phyloP scores from a whole-genome alignment of 2,113 vertebrate species.

The Phyllostomus hastatus region DNA sequence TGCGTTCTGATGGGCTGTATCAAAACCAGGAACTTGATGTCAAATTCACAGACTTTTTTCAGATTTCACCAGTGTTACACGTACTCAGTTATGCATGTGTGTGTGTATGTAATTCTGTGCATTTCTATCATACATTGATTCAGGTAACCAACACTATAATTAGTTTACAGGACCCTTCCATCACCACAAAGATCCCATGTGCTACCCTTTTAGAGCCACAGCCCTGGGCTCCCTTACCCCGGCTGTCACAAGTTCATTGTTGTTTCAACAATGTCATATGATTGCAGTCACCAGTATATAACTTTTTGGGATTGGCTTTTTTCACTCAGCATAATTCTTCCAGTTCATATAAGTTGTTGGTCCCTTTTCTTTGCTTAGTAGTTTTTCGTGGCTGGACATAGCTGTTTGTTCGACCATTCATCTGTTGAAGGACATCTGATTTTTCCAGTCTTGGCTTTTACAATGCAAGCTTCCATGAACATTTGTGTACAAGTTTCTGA shows the following conservation, averaged over 20 bases:
- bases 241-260: neutral
- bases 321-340: neutral
- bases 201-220: neutral
- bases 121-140: neutral
- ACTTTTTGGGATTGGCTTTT: neutral
- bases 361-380: neutral
- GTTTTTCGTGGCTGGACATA: neutral
- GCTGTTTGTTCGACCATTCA: neutral
- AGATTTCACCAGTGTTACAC: neutral
- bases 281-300: neutral
- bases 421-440: neutral
- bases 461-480: neutral
- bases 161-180: neutral
- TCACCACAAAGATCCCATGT: neutral
- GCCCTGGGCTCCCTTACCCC: too few species aligned
- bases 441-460: neutral
- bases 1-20: neutral
- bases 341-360: neutral
- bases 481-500: neutral
- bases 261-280: neutral
- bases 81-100: fast-evolving
- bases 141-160: neutral
- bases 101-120: neutral
- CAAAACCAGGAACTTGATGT: neutral
- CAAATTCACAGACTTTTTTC: neutral